Conservation (phyloP, 92 coral and sea anemone species). For the Heteractis magnifica region DNA sequence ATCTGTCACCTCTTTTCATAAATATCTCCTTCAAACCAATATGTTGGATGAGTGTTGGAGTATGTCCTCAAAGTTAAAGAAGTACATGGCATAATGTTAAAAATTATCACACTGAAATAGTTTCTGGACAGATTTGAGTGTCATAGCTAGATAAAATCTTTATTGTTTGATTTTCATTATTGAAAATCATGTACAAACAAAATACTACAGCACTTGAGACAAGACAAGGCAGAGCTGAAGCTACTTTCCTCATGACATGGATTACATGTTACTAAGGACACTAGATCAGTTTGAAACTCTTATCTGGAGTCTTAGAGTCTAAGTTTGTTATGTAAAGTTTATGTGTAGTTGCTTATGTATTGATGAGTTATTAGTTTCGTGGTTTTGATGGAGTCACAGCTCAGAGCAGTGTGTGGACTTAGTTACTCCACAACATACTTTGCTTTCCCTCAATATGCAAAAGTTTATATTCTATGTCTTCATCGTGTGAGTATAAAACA, state of each 20-base stretch:
- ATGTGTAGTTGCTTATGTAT: background rate
- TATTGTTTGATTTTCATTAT: too few relatives aligned
- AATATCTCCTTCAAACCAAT: too few relatives aligned
- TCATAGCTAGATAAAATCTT: too few relatives aligned
- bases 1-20: too few relatives aligned
- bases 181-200: background rate
- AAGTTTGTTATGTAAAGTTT: background rate
- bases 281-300: background rate
- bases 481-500: slow-evolving; percentile 27
- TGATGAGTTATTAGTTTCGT: background rate
- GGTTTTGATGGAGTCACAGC: slow-evolving; percentile 19
- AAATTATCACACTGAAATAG: background rate
- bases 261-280: background rate
- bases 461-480: slow-evolving; percentile 24
- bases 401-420: slow-evolving; percentile 20
- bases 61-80: background rate
- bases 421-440: background rate
- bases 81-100: too few relatives aligned
- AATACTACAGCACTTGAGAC: background rate
- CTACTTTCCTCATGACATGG: background rate
- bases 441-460: slow-evolving; percentile 20
- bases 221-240: background rate
- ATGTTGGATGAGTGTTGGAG: background rate
- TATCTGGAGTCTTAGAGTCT: background rate
- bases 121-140: background rate